phyloP scores from a whole-genome alignment of 1,140 invertebrate genomes.

The Apis florea region DNA sequence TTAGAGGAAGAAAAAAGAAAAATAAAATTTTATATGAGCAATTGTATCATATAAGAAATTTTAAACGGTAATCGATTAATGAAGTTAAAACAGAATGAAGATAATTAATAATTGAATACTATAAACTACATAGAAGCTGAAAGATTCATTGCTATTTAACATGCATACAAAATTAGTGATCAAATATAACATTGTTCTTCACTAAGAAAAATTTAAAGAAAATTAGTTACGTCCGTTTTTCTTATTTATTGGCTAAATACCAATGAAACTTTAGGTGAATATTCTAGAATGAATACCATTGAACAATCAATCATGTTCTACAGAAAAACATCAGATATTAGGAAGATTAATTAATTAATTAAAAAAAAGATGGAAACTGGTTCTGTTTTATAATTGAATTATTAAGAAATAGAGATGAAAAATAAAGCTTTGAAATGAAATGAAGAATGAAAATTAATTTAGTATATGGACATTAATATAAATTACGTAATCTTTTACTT shows the following conservation, averaged over 20 bases:
- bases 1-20: not conserved
- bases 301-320: not conserved
- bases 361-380: no score
- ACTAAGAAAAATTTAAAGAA: not conserved
- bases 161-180: not conserved
- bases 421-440: no score
- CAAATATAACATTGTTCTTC: not conserved
- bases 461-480: no score
- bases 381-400: no score
- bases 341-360: no score
- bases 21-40: not conserved
- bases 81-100: not conserved
- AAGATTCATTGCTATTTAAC: conserved; percentile 1
- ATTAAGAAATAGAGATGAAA: no score
- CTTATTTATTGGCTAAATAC: conserved; percentile 5
- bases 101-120: conserved; percentile 9
- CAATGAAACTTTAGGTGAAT: not conserved
- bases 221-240: not conserved
- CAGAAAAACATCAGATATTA: no score
- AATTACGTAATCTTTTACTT: no score
- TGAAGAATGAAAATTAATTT: no score
- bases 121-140: not conserved
- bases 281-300: not conserved
- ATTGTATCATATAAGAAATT: no score
- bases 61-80: not conserved